Evolutionary conservation across 2,113 vertebrate species (phyloP).

Genomic region (Pan paniscus): DNA sequence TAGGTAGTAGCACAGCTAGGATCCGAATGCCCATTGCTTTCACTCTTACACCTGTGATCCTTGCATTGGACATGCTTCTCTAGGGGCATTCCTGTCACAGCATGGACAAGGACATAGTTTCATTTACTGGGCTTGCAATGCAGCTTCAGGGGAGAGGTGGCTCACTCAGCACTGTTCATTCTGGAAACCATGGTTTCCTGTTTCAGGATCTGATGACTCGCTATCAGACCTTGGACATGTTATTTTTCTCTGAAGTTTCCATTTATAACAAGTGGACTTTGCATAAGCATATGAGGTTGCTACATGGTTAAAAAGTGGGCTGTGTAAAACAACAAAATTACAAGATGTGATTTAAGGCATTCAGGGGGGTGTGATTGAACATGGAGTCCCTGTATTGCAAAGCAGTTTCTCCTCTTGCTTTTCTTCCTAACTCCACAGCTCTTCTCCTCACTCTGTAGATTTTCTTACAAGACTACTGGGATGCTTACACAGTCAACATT

Average conservation of each 20-base stretch:
- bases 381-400: background rate
- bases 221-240: background rate
- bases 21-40: background rate
- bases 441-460: background rate
- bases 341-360: background rate
- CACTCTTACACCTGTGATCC: background rate
- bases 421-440: background rate
- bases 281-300: background rate
- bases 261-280: background rate
- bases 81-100: background rate
- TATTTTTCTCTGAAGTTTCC: background rate
- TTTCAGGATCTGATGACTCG: background rate
- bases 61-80: background rate
- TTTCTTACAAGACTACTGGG: background rate
- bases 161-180: background rate
- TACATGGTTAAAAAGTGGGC: background rate
- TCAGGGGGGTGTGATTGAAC: background rate
- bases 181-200: background rate
- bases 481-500: accelerated
- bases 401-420: background rate
- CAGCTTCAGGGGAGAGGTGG: background rate
- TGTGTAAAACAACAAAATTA: background rate
- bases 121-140: accelerated
- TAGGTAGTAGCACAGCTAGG: background rate
- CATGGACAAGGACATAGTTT: background rate